Conservation (phyloP, 2,888 invertebrate species). For the Aplocera efformata region DNA sequence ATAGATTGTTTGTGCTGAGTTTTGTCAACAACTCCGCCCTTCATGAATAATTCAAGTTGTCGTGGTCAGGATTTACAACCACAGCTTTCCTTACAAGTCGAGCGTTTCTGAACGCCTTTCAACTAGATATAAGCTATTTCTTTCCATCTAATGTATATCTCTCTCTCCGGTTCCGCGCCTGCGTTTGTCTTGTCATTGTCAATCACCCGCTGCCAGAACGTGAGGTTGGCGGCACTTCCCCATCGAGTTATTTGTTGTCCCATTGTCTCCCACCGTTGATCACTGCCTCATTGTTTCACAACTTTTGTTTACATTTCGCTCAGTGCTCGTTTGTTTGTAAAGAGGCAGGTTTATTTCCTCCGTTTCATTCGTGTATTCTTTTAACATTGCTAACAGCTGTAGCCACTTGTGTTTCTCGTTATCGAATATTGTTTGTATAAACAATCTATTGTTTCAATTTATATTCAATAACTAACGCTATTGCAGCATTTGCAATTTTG, state of each 20-base stretch:
- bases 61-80: conserved; percentile 53
- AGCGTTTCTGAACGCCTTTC: conserved; percentile 40
- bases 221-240: conserved; percentile 57
- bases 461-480: conserved; percentile 36
- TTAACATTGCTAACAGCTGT: conserved; percentile 51
- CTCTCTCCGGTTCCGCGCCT: conserved; percentile 53
- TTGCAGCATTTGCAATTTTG: conserved; percentile 36
- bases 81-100: conserved; percentile 28
- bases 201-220: conserved; percentile 55
- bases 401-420: conserved; percentile 50
- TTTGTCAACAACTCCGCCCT: conserved; percentile 36
- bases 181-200: conserved; percentile 77
- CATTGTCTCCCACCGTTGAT: conserved; percentile 66
- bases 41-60: conserved; percentile 64
- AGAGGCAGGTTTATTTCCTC: conserved; percentile 57
- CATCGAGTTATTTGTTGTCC: conserved; percentile 70
- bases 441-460: conserved; percentile 39
- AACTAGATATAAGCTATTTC: conserved; percentile 58
- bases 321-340: conserved; percentile 63
- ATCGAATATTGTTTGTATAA: conserved; percentile 50
- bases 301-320: conserved; percentile 70
- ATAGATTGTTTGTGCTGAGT: conserved; percentile 31
- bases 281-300: conserved; percentile 69
- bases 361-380: conserved; percentile 49
- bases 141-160: conserved; percentile 64